phyloP scores from a whole-genome alignment of 1,140 invertebrate species.

The Lucilia cuprina region DNA sequence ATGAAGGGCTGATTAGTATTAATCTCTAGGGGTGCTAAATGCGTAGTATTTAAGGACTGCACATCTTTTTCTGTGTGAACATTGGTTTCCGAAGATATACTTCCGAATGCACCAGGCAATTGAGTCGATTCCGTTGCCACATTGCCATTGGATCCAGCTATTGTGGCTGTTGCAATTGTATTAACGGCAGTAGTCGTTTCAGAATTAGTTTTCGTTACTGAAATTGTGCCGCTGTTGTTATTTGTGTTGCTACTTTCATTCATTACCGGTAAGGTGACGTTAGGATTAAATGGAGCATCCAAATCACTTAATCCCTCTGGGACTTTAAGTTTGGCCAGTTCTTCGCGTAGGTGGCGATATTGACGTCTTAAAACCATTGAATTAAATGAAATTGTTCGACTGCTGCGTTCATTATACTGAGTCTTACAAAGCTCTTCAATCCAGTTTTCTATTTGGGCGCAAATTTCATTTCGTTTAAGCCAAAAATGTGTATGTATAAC shows the following conservation, averaged over 20 bases:
- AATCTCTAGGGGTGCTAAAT: neutral
- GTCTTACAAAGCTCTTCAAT: slow-evolving; percentile 82
- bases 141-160: slow-evolving; percentile 22
- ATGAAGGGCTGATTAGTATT: slow-evolving; percentile 8
- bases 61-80: neutral
- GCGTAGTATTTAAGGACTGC: neutral
- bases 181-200: slow-evolving; percentile 39
- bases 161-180: slow-evolving; percentile 37
- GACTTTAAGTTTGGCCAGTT: slow-evolving; percentile 78
- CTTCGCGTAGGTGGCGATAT: slow-evolving; percentile 79
- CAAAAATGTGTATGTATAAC: slow-evolving; percentile 94
- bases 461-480: slow-evolving; percentile 91
- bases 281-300: slow-evolving; percentile 68
- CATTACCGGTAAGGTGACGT: slow-evolving; percentile 58
- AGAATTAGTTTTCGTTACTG: slow-evolving; percentile 44
- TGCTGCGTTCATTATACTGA: slow-evolving; percentile 74
- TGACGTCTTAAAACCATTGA: slow-evolving; percentile 78
- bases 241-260: slow-evolving; percentile 46
- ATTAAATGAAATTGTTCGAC: slow-evolving; percentile 77
- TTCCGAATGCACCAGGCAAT: neutral
- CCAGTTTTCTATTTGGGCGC: slow-evolving; percentile 89
- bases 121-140: neutral
- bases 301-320: slow-evolving; percentile 76
- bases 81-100: neutral
- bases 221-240: slow-evolving; percentile 43